A percentile compares a stretch with the other conserved stretches of the same genome.
These are phyloP conservation scores for Takifugu bimaculatus DNA, from an alignment of 2,113 vertebrate genomes.

Conservation along the genomic window DNA sequence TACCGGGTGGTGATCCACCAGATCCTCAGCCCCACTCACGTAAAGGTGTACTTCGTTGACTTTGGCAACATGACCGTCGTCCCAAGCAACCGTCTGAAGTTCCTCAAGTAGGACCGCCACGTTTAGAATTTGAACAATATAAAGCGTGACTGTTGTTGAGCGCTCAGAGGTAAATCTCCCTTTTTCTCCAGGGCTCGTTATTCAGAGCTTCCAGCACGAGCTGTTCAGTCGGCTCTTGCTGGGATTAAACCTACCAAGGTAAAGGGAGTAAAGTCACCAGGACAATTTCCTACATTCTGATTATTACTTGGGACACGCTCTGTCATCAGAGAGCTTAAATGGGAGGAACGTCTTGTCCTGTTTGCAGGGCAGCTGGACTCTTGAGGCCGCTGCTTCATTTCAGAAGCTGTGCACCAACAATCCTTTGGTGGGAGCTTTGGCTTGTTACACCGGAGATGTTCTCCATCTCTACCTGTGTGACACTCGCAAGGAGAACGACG, in stretches of 20 bases:
- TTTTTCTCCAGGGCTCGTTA: constrained; percentile 78
- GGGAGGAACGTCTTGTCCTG: not conserved
- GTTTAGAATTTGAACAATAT: not conserved
- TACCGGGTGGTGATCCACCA: constrained; percentile 86
- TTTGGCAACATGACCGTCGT: constrained; percentile 80
- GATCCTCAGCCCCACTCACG: constrained; percentile 73
- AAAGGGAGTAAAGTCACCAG: constrained; percentile 38
- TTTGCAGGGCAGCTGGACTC: constrained; percentile 81
- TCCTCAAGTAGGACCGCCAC: constrained; percentile 83
- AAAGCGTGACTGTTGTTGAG: not conserved
- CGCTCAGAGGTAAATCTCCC: not conserved
- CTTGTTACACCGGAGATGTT: constrained; percentile 79
- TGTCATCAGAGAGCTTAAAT: not conserved
- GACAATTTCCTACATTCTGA: not conserved
- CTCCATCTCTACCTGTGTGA: constrained; percentile 89
- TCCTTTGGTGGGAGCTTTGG: constrained; percentile 80
- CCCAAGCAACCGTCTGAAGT: constrained; percentile 75
- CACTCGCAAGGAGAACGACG: constrained; percentile 80
- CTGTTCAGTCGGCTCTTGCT: constrained; percentile 82
- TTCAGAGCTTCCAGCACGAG: constrained; percentile 87
- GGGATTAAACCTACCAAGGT: constrained; percentile 77
- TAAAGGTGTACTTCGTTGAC: constrained; percentile 88
- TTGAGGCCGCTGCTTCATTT: constrained; percentile 75
- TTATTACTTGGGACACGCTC: not conserved
- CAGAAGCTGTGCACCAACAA: constrained; percentile 76